Conservation (phyloP, 2,888 invertebrate genomes). For the Rotaria socialis region DNA sequence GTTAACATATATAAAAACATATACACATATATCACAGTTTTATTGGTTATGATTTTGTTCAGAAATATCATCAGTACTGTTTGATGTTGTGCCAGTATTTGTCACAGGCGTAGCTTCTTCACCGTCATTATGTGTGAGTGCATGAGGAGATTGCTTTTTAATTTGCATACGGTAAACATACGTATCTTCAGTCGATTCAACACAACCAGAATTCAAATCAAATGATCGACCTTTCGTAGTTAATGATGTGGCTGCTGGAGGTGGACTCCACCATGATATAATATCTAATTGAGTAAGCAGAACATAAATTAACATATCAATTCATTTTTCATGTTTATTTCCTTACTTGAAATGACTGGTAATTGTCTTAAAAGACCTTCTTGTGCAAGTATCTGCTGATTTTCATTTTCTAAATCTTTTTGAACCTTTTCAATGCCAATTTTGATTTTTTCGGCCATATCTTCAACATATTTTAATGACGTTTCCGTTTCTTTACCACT, state of each 20-base stretch:
- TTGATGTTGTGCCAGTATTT: too few relatives aligned
- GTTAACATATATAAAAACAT: too few relatives aligned
- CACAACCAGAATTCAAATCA: constrained; percentile 70
- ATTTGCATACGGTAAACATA: constrained; percentile 73
- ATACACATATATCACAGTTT: not conserved
- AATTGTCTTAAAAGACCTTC: constrained; percentile 61
- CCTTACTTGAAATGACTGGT: constrained; percentile 35
- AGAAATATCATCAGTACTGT: not conserved
- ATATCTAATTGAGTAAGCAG: not conserved
- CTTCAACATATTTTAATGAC: constrained; percentile 66
- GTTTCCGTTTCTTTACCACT: constrained; percentile 89
- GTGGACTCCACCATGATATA: constrained; percentile 81
- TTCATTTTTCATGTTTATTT: too few relatives aligned
- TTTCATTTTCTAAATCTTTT: constrained; percentile 81
- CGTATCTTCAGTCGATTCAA: constrained; percentile 70
- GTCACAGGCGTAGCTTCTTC: not conserved
- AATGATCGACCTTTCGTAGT: constrained; percentile 74
- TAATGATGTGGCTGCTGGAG: constrained; percentile 69
- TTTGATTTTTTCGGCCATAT: constrained; percentile 86
- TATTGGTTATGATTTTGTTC: not conserved
- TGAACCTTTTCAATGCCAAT: constrained; percentile 85
- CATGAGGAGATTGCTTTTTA: constrained; percentile 50
- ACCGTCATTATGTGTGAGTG: not conserved
- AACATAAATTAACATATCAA: too few relatives aligned
- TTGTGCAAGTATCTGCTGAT: constrained; percentile 81